Base-by-base conservation (phyloP, 2,113 vertebrate genomes). In the Corythornis madagascariensis region DNA sequence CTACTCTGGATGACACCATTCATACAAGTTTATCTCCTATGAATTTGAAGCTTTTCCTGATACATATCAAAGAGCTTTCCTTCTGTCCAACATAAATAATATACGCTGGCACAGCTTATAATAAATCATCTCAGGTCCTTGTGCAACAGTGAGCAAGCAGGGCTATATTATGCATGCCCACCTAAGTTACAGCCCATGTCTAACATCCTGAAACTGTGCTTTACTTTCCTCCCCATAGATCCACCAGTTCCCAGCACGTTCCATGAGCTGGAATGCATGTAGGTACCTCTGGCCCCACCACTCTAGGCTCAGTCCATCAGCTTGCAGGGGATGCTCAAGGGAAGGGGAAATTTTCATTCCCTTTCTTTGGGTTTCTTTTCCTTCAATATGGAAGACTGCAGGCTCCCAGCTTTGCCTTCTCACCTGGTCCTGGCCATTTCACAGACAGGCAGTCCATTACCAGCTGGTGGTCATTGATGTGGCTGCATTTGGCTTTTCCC, bases 61-160 rank as follows among this genome's bases (percentile, higher is more conserved):
- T 97, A 96, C 81, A 75, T 98, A 98, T 97, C 97, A 92, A 96
- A 97, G 96, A 94, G 95, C 96, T 97, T 96, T 95, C 94, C 66
- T 80, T 85, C 95, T 94, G 91, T 97, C 94, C 83, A 92, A 86
- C 93, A 88, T 86, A 96, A 96, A 96, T 97, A 98, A 98, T 98
- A 96, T 88, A 97, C 96, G 95, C 95, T 92, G 94, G 82, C 71
- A 78, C 92, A 87, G 95, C 77, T 96, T 86, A 83, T 92, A 97
- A 98, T 98, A 97, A 98, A 98, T 97, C 97, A 97, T 96, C 78
- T 67, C 8, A 3, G 24, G 69, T 96, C 78, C 67, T 52, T 33
- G 94, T 42, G 78, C 91, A 89, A 60, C 45, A 7, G 65, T 28
- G 28, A 95, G 73, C 11, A 89, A 91, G 86, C 88, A 77, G 69